A percentile compares a stretch with the other conserved stretches of the same genome.
These are phyloP conservation scores for Gasterosteus aculeatus DNA, from an alignment of 2,113 vertebrate species.

Conservation along the genomic window DNA sequence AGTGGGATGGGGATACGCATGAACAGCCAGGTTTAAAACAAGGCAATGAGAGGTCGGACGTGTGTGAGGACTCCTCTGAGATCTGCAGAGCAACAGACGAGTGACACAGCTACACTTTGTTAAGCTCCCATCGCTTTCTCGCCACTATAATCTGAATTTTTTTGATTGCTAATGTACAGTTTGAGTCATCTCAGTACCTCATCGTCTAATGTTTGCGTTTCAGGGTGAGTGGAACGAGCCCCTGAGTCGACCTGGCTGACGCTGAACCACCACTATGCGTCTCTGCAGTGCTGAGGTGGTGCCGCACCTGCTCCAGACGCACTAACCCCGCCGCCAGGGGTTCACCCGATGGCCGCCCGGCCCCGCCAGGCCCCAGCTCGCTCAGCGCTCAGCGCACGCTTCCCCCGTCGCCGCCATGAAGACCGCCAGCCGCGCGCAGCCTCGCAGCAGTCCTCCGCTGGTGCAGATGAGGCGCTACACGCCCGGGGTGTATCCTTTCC, in stretches of 20 bases:
- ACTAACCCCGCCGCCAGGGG: constrained; percentile 50
- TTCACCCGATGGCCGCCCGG: constrained; percentile 68
- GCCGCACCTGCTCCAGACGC: constrained; percentile 35
- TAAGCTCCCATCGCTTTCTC: constrained; percentile 10
- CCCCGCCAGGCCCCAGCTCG: constrained; percentile 34
- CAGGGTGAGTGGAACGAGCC: constrained; percentile 38
- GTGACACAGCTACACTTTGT: constrained; percentile 1
- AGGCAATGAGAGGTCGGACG: background rate
- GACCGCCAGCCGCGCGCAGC: constrained; percentile 88
- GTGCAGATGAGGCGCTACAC: constrained; percentile 93
- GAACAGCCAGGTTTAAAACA: constrained; percentile 3
- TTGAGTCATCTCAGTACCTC: background rate
- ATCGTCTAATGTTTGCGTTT: constrained; percentile 33
- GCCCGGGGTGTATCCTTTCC: constrained; percentile 87
- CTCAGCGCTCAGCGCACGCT: constrained; percentile 53
- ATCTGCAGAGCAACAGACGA: background rate
- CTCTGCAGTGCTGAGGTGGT: constrained; percentile 54
- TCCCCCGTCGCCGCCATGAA: constrained; percentile 76
- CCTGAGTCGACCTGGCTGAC: constrained; percentile 8
- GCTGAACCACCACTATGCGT: constrained; percentile 44
- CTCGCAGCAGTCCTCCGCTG: constrained; percentile 86
- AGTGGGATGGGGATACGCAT: background rate
- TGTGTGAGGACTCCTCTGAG: background rate
- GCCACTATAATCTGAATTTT: background rate
- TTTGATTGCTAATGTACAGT: background rate